Evolutionary conservation across 1,140 invertebrate genomes (phyloP).

Genomic region (Cydia splendana): DNA sequence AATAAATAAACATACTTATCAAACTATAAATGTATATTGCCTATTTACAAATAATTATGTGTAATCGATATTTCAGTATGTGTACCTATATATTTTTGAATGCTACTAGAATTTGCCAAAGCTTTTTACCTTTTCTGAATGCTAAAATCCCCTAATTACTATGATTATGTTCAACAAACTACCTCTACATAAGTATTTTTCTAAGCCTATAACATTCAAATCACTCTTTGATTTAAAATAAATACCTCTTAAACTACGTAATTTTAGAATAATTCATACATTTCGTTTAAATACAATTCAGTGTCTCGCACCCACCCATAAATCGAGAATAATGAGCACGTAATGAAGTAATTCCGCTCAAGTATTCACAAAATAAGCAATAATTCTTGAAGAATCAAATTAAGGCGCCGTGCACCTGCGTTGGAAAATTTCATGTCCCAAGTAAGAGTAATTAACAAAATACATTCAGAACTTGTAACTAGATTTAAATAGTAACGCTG

Average conservation of each 20-base stretch:
- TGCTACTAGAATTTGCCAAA: too few relatives aligned
- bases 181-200: too few relatives aligned
- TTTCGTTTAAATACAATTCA: not conserved
- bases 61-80: too few relatives aligned
- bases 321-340: conserved; percentile 27
- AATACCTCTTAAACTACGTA: not conserved
- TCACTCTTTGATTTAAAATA: not conserved
- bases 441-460: conserved; percentile 77
- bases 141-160: too few relatives aligned
- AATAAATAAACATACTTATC: too few relatives aligned
- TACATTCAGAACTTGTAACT: conserved; percentile 79
- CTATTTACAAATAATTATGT: too few relatives aligned
- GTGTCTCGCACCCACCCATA: conserved; percentile 32
- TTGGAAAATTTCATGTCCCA: conserved; percentile 70
- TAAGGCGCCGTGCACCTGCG: conserved; percentile 60
- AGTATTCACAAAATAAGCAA: conserved; percentile 50
- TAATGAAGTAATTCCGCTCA: conserved; percentile 35
- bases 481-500: conserved; percentile 75
- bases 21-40: too few relatives aligned
- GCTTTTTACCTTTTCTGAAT: too few relatives aligned
- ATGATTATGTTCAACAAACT: too few relatives aligned
- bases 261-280: not conserved
- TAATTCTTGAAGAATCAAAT: conserved; percentile 58
- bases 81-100: too few relatives aligned
- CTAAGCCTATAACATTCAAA: not conserved